Evolutionary conservation across 2,113 vertebrate species (phyloP).

Genomic region (Loxodonta africana): DNA sequence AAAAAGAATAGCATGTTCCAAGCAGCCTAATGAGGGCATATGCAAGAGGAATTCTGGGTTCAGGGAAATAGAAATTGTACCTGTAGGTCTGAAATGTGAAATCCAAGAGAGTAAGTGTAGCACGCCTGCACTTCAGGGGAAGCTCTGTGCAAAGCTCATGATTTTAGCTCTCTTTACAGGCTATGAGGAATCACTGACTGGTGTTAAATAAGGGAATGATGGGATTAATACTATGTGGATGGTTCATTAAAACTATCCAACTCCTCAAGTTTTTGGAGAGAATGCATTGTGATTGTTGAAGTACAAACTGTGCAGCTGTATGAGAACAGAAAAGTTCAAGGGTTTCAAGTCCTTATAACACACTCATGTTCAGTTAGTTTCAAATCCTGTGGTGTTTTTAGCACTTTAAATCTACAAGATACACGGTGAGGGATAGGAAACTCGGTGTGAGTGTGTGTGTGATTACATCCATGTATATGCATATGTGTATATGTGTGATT

Average conservation of each 20-base stretch:
- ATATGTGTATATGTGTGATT: neutral
- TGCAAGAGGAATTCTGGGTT: neutral
- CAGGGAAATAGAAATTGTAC: neutral
- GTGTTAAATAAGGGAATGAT: slow-evolving; percentile 16
- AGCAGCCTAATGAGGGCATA: neutral
- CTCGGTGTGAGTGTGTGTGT: too few species aligned
- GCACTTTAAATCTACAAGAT: neutral
- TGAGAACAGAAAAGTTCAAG: neutral
- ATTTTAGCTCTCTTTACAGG: neutral
- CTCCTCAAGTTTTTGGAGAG: neutral
- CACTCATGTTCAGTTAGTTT: neutral
- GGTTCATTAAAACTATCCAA: slow-evolving; percentile 15
- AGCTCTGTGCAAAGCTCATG: neutral
- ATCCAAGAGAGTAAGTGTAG: neutral
- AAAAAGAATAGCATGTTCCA: neutral
- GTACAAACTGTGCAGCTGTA: neutral
- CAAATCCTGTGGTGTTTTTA: neutral
- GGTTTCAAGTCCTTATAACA: neutral
- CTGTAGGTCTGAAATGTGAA: neutral
- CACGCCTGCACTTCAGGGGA: accelerated
- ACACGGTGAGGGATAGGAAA: neutral
- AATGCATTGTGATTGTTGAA: neutral
- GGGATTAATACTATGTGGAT: neutral
- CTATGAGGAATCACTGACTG: neutral
- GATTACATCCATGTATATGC: neutral